phyloP scores from a whole-genome alignment of 2,113 vertebrate genomes.

The Terrapene triunguis region DNA sequence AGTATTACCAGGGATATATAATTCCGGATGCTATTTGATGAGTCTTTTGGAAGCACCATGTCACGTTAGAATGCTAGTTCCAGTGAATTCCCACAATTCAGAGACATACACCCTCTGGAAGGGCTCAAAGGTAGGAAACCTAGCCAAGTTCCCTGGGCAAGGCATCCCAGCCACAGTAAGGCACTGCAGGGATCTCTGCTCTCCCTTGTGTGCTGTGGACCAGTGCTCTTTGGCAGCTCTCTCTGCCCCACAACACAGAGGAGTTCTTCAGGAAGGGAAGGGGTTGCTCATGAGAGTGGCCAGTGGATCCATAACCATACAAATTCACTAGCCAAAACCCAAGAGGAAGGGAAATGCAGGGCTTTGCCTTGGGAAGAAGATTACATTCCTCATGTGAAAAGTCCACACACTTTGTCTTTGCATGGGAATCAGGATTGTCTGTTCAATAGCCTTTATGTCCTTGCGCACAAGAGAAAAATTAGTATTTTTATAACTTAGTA shows the following conservation, averaged over 20 bases:
- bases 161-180: not conserved
- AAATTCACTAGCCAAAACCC: not conserved
- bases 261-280: not conserved
- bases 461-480: not conserved
- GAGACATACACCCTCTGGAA: not conserved
- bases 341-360: not conserved
- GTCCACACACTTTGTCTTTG: not conserved
- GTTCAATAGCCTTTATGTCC: not conserved
- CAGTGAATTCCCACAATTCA: not conserved
- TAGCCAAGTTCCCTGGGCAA: not conserved
- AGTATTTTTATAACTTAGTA: not conserved
- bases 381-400: not conserved
- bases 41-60: not conserved
- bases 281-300: accelerated
- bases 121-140: not conserved
- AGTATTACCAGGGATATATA: not conserved
- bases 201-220: not conserved
- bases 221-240: not conserved
- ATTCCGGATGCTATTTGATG: not conserved
- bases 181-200: not conserved
- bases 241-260: not conserved
- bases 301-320: not conserved
- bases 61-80: not conserved
- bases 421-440: not conserved
- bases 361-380: not conserved